Conservation (phyloP, 2,888 invertebrate species). For the Lapara coniferarum region DNA sequence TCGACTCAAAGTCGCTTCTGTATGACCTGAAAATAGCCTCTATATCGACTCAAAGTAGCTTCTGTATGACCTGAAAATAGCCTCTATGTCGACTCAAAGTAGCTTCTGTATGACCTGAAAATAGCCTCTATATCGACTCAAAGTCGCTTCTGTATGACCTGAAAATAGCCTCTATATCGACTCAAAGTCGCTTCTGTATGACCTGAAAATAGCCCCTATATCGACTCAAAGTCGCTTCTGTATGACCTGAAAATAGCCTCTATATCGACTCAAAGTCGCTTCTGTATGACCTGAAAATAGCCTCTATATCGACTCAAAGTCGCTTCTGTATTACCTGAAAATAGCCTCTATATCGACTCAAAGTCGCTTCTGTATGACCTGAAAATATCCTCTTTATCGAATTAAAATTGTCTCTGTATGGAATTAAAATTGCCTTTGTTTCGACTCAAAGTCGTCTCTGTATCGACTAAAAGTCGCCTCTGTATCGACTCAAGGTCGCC, state of each 20-base stretch:
- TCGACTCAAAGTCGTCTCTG: background rate
- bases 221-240: background rate
- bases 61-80: no score
- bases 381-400: background rate
- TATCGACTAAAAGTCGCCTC: background rate
- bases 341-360: no score
- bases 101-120: background rate
- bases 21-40: no score
- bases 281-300: no score
- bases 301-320: no score
- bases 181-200: no score
- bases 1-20: background rate
- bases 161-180: no score
- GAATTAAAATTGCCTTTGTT: background rate
- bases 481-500: background rate
- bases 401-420: no score
- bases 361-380: background rate
- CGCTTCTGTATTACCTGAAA: no score
- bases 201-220: background rate
- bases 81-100: no score
- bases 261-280: background rate
- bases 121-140: background rate
- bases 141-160: no score
- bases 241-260: background rate
- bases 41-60: no score